Conservation (phyloP, 2,113 vertebrate species). For the Dasyprocta punctata region DNA sequence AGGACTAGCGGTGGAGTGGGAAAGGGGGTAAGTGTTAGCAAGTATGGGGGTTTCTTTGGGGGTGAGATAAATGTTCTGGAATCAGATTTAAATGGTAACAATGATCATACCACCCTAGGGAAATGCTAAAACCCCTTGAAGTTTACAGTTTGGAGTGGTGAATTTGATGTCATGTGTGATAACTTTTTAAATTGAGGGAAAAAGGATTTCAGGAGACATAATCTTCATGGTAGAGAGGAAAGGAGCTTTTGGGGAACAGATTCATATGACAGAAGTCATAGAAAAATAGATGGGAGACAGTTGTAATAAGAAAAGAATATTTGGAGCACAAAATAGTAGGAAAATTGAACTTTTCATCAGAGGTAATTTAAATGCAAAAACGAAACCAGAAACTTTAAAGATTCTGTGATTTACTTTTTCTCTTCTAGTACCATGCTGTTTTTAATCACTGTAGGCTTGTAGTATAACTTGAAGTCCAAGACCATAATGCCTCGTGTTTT, state of each 20-base stretch:
- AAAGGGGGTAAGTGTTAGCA: accelerated
- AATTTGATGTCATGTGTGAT: neutral
- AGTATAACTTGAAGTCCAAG: neutral
- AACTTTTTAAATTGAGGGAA: neutral
- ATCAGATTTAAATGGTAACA: neutral
- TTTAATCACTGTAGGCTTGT: neutral
- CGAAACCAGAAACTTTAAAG: neutral
- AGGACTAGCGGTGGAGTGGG: accelerated
- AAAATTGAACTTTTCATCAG: neutral
- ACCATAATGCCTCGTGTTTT: neutral
- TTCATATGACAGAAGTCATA: neutral
- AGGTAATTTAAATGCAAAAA: neutral
- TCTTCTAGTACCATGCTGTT: neutral
- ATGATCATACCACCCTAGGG: neutral
- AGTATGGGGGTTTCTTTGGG: neutral
- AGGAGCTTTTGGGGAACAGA: neutral
- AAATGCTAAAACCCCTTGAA: neutral
- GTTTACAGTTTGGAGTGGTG: neutral
- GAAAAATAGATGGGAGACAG: neutral
- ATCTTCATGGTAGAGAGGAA: neutral
- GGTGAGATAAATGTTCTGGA: neutral
- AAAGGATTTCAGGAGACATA: neutral
- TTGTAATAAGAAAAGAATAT: neutral
- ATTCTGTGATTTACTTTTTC: neutral
- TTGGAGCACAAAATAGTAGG: neutral